Conservation (phyloP, 2,797 vertebrate genomes). For the Sebastes hubbsi region DNA sequence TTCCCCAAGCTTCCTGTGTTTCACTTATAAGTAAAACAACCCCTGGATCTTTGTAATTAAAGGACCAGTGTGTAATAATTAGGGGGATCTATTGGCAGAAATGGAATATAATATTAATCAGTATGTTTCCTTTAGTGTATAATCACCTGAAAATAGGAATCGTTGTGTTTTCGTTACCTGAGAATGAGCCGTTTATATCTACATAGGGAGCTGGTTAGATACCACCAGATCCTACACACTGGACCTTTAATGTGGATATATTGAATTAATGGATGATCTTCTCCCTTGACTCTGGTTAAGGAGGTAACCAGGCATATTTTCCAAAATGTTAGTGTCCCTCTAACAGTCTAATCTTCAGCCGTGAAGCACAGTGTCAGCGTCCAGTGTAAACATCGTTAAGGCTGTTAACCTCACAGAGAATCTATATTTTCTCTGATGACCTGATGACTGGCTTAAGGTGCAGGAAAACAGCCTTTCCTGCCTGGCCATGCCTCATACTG, state of each 20-base stretch:
- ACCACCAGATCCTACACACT: no score
- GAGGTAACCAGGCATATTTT: neutral
- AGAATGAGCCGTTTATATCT: no score
- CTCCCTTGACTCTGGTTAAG: neutral
- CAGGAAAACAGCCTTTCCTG: neutral
- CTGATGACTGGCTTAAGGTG: neutral
- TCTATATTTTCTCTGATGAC: constrained; percentile 20
- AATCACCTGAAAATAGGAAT: no score
- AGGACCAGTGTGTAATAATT: no score
- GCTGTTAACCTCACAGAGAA: constrained; percentile 29
- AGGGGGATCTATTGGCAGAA: no score
- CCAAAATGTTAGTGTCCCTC: neutral
- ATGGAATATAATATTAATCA: no score
- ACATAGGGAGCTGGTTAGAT: no score
- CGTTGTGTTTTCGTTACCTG: no score
- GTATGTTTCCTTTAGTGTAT: no score
- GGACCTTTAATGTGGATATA: neutral
- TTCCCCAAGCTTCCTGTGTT: neutral
- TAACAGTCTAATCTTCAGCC: constrained; percentile 1
- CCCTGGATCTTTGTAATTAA: neutral
- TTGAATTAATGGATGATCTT: neutral
- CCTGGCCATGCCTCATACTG: neutral
- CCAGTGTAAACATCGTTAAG: constrained; percentile 5
- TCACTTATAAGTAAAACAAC: neutral
- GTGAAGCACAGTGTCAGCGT: constrained; percentile 1